phyloP scores from a whole-genome alignment of 2,797 vertebrate genomes.

The Sebastes hubbsi region DNA sequence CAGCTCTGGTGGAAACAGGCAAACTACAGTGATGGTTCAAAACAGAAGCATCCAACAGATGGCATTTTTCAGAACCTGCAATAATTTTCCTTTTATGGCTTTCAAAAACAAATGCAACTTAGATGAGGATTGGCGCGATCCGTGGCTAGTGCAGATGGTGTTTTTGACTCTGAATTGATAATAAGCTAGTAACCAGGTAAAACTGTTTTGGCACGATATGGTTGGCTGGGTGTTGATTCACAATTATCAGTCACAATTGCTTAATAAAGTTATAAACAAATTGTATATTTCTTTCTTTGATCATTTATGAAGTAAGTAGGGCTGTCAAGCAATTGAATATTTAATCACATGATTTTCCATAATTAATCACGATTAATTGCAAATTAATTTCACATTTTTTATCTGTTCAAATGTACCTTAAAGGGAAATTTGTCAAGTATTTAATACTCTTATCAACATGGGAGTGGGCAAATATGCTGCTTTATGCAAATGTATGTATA shows the following conservation, averaged over 20 bases:
- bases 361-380: no score
- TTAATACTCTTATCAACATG: no score
- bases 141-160: slow-evolving; percentile 55
- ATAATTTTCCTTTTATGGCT: slow-evolving; percentile 59
- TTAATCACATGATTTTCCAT: no score
- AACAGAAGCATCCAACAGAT: slow-evolving; percentile 64
- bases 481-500: no score
- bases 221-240: slow-evolving; percentile 1
- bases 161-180: slow-evolving; percentile 47
- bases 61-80: slow-evolving; percentile 58
- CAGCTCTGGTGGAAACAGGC: slow-evolving; percentile 17
- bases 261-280: background rate
- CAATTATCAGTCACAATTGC: slow-evolving; percentile 8
- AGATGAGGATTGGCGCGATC: slow-evolving; percentile 24
- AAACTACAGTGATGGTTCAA: slow-evolving; percentile 34
- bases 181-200: slow-evolving; percentile 43
- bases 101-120: slow-evolving; percentile 38
- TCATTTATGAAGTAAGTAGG: background rate
- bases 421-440: no score
- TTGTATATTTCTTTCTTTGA: background rate
- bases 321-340: no score
- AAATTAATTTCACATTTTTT: no score
- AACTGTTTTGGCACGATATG: slow-evolving; percentile 14
- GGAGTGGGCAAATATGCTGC: no score
- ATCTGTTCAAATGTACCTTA: no score